These are phyloP conservation scores for Drosophila flavopinicola DNA, from an alignment of 2,888 invertebrate genomes.

Conservation along the genomic window DNA sequence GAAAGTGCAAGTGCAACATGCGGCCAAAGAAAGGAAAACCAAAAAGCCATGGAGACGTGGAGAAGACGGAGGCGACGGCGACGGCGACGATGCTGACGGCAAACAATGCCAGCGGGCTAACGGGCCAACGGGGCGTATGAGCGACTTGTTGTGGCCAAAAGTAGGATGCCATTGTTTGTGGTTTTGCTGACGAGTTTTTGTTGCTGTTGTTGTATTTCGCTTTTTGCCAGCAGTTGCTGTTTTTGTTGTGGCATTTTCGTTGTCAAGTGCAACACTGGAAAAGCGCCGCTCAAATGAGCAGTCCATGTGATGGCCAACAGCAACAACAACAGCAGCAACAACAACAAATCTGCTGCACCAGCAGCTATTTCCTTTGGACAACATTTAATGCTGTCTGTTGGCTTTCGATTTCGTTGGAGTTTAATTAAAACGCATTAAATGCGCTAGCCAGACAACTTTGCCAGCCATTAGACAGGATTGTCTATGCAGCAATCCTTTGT, in stretches of 20 bases:
- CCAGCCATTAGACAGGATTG: conserved; percentile 34
- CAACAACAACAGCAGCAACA: conserved; percentile 11
- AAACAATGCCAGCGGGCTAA: conserved; percentile 69
- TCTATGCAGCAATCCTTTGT: conserved; percentile 5
- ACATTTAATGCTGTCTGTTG: conserved; percentile 49
- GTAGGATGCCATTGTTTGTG: conserved; percentile 78
- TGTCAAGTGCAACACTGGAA: conserved; percentile 77
- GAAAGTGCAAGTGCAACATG: conserved; percentile 83
- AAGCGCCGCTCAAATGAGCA: conserved; percentile 62
- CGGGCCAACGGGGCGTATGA: conserved; percentile 73
- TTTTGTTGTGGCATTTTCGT: conserved; percentile 70
- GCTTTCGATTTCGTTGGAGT: conserved; percentile 73
- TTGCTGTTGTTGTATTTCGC: conserved; percentile 12
- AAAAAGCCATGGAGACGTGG: conserved; percentile 59
- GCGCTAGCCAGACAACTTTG: conserved; percentile 26
- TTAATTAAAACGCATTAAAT: conserved; percentile 78
- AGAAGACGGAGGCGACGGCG: conserved; percentile 39
- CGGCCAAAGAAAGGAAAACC: conserved; percentile 69
- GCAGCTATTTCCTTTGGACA: conserved; percentile 73
- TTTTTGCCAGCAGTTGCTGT: conserved; percentile 22
- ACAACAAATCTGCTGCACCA: conserved; percentile 58
- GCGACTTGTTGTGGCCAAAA: conserved; percentile 76
- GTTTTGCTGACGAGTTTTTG: conserved; percentile 52
- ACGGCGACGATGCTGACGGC: conserved; percentile 28
- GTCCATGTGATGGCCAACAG: conserved; percentile 36